phyloP scores from a whole-genome alignment of 1,140 invertebrate species.

The Drosophila nasuta region DNA sequence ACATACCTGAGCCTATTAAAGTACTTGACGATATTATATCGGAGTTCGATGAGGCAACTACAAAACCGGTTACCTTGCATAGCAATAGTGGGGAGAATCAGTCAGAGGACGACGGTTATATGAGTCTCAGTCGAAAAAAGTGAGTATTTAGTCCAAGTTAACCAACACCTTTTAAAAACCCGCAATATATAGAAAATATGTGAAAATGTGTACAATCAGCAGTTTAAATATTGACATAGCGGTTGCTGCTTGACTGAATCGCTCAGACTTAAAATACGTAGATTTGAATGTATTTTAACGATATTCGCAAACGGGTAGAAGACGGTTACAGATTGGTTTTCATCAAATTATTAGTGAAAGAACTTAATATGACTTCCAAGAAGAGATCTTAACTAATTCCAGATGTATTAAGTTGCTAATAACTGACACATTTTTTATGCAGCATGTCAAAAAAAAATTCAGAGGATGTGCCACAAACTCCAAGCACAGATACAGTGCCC shows the following conservation, averaged over 20 bases:
- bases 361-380: too few species aligned
- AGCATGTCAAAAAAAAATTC: conserved; percentile 82
- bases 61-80: conserved; percentile 83
- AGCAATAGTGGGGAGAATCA: conserved; percentile 90
- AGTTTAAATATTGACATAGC: too few species aligned
- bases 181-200: too few species aligned
- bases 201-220: too few species aligned
- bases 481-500: conserved; percentile 75
- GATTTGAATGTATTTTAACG: too few species aligned
- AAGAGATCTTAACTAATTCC: not conserved
- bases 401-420: conserved; percentile 29
- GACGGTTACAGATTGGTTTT: too few species aligned
- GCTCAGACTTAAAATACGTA: too few species aligned
- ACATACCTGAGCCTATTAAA: conserved; percentile 89
- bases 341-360: too few species aligned
- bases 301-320: too few species aligned
- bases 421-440: conserved; percentile 7
- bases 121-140: conserved; percentile 94
- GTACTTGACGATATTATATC: conserved; percentile 94
- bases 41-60: conserved; percentile 91
- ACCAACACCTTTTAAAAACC: too few species aligned
- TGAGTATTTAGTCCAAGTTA: conserved; percentile 57
- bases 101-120: conserved; percentile 95
- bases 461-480: conserved; percentile 77
- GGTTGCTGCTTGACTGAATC: too few species aligned